Conservation (phyloP, 2,888 invertebrate genomes). For the Dioctria rufipes region DNA sequence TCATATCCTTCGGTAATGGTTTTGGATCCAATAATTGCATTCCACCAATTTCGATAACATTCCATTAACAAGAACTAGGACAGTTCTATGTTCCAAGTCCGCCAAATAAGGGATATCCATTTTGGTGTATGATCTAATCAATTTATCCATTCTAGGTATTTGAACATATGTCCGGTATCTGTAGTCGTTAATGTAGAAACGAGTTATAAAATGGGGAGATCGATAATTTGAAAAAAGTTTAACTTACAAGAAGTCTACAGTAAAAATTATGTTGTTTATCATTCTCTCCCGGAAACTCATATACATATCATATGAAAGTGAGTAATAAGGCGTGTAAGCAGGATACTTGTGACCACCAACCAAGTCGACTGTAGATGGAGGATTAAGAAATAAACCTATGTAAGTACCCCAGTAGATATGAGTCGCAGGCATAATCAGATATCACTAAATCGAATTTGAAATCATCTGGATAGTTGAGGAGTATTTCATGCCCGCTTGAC, state of each 20-base stretch:
- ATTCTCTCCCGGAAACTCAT: constrained; percentile 61
- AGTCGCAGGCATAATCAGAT: constrained; percentile 61
- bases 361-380: constrained; percentile 51
- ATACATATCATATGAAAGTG: constrained; percentile 42
- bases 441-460: constrained; percentile 63
- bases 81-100: constrained; percentile 53
- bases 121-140: background rate
- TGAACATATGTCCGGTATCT: background rate
- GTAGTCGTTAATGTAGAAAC: background rate
- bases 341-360: constrained; percentile 56
- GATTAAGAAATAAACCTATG: constrained; percentile 60
- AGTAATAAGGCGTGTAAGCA: constrained; percentile 59
- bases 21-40: constrained; percentile 65
- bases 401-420: constrained; percentile 61
- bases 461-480: constrained; percentile 56
- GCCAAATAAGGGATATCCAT: constrained; percentile 33
- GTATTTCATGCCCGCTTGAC: background rate
- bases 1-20: constrained; percentile 62
- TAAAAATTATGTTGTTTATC: constrained; percentile 54
- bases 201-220: background rate
- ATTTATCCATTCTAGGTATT: constrained; percentile 40
- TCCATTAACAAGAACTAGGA: constrained; percentile 65
- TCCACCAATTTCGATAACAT: constrained; percentile 68
- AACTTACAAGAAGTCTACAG: constrained; percentile 56
- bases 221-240: background rate